These are phyloP conservation scores for Drosophila biarmipes DNA, from an alignment of 1,140 invertebrate species.

Conservation along the genomic window DNA sequence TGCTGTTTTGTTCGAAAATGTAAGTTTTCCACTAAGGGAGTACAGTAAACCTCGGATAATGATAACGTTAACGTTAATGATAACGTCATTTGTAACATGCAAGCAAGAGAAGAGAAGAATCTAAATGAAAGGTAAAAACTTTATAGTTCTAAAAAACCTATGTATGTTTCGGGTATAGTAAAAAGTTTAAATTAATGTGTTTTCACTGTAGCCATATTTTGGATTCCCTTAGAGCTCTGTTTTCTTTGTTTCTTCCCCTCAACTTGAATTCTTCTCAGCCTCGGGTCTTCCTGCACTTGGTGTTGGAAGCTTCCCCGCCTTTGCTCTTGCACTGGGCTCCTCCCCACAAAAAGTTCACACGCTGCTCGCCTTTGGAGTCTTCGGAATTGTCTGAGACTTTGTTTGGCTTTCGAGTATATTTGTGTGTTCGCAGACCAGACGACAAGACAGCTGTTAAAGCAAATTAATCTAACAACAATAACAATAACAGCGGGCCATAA, in stretches of 20 bases:
- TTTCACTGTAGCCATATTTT: background rate
- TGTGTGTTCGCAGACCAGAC: constrained; percentile 45
- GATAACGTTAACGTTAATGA: no score
- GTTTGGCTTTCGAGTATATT: constrained; percentile 22
- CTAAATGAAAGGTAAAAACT: background rate
- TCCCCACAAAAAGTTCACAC: constrained; percentile 59
- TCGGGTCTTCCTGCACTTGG: constrained; percentile 46
- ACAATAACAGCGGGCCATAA: constrained; percentile 25
- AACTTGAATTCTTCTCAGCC: constrained; percentile 24
- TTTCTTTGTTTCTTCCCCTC: background rate
- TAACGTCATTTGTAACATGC: no score
- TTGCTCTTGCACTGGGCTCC: background rate
- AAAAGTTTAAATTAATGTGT: background rate
- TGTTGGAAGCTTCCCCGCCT: constrained; percentile 14
- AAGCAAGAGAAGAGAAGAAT: no score
- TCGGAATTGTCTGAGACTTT: constrained; percentile 30
- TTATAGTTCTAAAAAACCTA: no score
- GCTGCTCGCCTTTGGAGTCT: constrained; percentile 49
- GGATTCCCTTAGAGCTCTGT: background rate
- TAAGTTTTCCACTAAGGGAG: constrained; percentile 2
- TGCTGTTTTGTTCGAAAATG: background rate
- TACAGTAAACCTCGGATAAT: constrained; percentile 4
- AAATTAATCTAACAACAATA: constrained; percentile 57
- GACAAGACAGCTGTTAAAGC: constrained; percentile 66
- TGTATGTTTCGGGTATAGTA: background rate